Percentiles rank a stretch among this genome's conserved stretches.
These are phyloP conservation scores for Agriotes lineatus DNA, from an alignment of 2,888 invertebrate species.

Conservation along the genomic window DNA sequence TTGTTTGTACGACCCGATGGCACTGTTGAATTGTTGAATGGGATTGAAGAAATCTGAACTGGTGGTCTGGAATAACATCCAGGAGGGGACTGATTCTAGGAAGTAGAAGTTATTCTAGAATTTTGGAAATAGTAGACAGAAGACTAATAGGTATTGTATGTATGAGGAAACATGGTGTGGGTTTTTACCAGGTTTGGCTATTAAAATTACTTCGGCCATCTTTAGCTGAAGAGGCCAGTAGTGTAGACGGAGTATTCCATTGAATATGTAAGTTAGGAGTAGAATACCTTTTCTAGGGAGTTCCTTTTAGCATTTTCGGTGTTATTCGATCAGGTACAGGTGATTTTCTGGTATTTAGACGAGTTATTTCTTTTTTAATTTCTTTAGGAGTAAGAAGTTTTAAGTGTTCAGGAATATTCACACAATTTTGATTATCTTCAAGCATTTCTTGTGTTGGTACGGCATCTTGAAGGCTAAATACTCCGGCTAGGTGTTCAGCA, in stretches of 20 bases:
- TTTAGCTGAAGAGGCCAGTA: not conserved
- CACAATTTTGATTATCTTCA: not conserved
- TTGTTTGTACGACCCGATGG: not conserved
- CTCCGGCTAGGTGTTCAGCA: not conserved
- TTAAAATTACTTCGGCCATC: not conserved
- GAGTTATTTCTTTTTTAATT: not conserved
- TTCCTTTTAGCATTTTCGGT: constrained; percentile 4
- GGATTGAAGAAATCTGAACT: not conserved
- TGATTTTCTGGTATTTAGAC: too few relatives aligned
- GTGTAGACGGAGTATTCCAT: not conserved
- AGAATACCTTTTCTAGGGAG: not conserved
- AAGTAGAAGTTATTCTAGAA: not conserved
- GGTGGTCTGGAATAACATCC: not conserved
- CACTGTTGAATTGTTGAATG: not conserved
- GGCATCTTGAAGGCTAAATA: not conserved
- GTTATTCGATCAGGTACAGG: not conserved
- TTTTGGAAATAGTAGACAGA: not conserved
- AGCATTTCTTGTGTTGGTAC: not conserved
- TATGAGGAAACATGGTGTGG: not conserved
- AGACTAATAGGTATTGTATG: too few relatives aligned
- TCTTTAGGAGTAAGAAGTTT: constrained; percentile 1
- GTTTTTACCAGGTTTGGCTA: not conserved
- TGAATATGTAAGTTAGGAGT: constrained; percentile 2
- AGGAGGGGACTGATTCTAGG: not conserved
- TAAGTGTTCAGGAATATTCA: not conserved